These are phyloP conservation scores for Clarias pachynema DNA, from an alignment of 2,797 vertebrate genomes.

Conservation along the genomic window DNA sequence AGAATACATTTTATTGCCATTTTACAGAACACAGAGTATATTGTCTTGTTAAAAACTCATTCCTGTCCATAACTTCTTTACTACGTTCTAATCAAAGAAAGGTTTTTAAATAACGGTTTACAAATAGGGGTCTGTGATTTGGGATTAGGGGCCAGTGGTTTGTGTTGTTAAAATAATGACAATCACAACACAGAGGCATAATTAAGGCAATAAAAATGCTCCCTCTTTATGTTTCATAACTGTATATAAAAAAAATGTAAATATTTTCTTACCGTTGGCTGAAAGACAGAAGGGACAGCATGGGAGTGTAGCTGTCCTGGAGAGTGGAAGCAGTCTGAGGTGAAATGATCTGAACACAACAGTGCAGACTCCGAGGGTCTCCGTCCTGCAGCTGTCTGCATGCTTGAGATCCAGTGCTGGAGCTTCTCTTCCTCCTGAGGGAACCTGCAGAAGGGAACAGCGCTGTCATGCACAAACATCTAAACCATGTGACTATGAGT, in stretches of 20 bases:
- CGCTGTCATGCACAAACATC: not conserved
- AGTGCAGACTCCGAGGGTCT: constrained; percentile 20
- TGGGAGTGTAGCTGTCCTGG: constrained; percentile 23
- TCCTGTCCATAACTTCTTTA: not conserved
- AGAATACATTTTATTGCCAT: not conserved
- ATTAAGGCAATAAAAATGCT: too few relatives aligned
- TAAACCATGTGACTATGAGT: not conserved
- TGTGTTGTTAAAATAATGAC: not conserved
- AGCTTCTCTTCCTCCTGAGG: constrained; percentile 29
- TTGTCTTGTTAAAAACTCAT: not conserved
- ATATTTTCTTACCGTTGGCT: not conserved
- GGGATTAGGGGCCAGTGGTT: not conserved
- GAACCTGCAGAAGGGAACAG: constrained; percentile 13
- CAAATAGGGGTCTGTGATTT: not conserved
- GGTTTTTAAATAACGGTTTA: not conserved
- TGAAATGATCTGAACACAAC: constrained; percentile 47
- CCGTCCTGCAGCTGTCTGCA: constrained; percentile 31
- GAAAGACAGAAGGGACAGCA: constrained; percentile 40
- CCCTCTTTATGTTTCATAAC: too few relatives aligned
- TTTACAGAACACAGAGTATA: not conserved
- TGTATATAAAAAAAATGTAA: too few relatives aligned
- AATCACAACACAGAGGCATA: not conserved
- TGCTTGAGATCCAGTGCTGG: constrained; percentile 35
- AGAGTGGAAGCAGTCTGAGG: constrained; percentile 37
- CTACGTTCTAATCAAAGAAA: not conserved